Percentiles rank a stretch among this genome's conserved stretches.
phyloP scores from a whole-genome alignment of 2,888 invertebrate genomes.

The Diachrysia chrysitis region DNA sequence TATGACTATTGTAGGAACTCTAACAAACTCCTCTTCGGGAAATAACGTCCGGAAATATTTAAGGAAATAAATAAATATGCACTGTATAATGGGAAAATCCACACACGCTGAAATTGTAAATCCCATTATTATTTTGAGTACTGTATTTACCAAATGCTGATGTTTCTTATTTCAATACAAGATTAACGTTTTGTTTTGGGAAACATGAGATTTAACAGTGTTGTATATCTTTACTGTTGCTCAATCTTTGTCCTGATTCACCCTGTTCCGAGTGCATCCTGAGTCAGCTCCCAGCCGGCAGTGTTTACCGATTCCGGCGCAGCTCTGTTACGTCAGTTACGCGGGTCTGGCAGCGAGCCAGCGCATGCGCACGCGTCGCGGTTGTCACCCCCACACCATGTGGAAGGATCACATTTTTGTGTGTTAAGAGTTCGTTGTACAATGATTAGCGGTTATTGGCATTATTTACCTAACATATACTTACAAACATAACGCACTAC shows the following conservation, averaged over 20 bases:
- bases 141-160: background rate
- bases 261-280: constrained; percentile 15
- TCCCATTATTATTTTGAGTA: background rate
- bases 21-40: background rate
- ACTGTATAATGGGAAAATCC: too few relatives aligned
- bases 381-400: constrained; percentile 28
- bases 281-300: constrained; percentile 39
- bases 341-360: constrained; percentile 48
- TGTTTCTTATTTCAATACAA: background rate
- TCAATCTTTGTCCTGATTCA: background rate
- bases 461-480: constrained; percentile 26
- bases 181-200: background rate
- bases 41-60: background rate
- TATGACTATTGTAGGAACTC: background rate
- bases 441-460: constrained; percentile 43
- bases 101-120: background rate
- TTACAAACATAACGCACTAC: background rate
- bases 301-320: constrained; percentile 35
- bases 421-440: constrained; percentile 43
- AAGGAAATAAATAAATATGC: background rate
- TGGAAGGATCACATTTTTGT: constrained; percentile 19
- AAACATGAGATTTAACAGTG: background rate
- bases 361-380: constrained; percentile 38
- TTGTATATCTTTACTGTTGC: background rate
- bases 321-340: constrained; percentile 31